A percentile compares a stretch with the other conserved stretches of the same genome.
Evolutionary conservation across 2,797 vertebrate genomes (phyloP).

Genomic region (Podargus strigoides): DNA sequence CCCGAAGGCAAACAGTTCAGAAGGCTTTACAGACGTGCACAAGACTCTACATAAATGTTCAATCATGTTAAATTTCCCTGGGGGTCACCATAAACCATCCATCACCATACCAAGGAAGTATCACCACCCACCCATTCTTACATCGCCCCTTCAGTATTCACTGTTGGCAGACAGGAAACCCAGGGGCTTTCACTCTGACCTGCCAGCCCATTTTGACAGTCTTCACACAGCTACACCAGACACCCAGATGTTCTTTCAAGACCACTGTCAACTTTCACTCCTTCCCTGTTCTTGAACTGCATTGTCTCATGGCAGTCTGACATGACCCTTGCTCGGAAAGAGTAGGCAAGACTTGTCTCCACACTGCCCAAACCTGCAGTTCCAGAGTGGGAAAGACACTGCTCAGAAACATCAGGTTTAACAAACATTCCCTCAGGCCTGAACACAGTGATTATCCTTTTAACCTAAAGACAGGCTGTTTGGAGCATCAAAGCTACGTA

Average conservation of each 20-base stretch:
- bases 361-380: background rate
- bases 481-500: background rate
- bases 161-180: background rate
- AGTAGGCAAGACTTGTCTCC: background rate
- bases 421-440: background rate
- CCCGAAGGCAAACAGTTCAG: background rate
- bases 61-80: background rate
- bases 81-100: background rate
- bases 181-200: background rate
- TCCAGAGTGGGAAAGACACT: background rate
- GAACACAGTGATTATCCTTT: background rate
- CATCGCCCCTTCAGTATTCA: background rate
- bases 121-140: background rate
- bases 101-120: background rate
- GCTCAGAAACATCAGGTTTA: background rate
- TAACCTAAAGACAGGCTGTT: background rate
- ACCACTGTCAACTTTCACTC: background rate
- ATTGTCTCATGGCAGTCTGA: background rate
- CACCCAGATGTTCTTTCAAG: background rate
- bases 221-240: background rate
- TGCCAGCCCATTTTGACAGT: background rate
- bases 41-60: background rate
- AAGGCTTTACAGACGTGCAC: background rate
- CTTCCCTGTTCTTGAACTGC: background rate
- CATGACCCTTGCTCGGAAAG: background rate